Percentiles rank a stretch among this genome's conserved stretches.
These are phyloP conservation scores for Lycocorax pyrrhopterus DNA, from an alignment of 2,113 vertebrate species.

Conservation along the genomic window DNA sequence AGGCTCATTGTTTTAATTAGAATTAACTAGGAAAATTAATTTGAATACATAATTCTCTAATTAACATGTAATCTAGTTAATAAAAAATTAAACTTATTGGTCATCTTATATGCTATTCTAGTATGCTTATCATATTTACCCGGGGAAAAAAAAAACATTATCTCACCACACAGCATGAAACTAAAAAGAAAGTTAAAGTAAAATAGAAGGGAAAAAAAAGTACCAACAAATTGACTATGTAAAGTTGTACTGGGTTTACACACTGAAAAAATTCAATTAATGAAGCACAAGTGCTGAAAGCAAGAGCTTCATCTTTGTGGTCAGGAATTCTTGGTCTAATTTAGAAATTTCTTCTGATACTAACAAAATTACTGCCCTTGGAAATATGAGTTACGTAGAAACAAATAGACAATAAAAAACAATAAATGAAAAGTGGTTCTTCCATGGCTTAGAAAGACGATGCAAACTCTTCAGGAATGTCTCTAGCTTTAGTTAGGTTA, in stretches of 20 bases:
- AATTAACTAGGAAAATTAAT: slow-evolving; percentile 1
- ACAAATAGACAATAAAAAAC: neutral
- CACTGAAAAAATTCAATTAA: neutral
- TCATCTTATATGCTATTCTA: neutral
- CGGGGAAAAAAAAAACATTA: neutral
- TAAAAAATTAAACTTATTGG: neutral
- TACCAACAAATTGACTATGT: neutral
- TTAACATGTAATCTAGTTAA: neutral
- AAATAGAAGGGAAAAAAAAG: neutral
- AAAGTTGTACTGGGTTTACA: neutral
- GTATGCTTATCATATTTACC: neutral
- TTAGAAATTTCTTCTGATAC: neutral
- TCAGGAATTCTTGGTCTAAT: neutral
- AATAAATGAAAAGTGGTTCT: neutral
- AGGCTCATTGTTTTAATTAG: neutral
- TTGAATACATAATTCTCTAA: neutral
- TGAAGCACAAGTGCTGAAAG: neutral
- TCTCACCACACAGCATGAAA: neutral
- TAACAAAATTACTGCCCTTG: neutral
- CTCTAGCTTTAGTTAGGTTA: neutral
- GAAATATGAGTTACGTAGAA: neutral
- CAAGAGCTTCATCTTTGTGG: neutral
- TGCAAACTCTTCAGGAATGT: neutral
- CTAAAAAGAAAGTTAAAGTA: neutral
- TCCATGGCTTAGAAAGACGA: neutral